Percentiles rank a stretch among this genome's conserved stretches.
phyloP scores from a whole-genome alignment of 2,113 vertebrate genomes.

The Poicephalus meyeri region DNA sequence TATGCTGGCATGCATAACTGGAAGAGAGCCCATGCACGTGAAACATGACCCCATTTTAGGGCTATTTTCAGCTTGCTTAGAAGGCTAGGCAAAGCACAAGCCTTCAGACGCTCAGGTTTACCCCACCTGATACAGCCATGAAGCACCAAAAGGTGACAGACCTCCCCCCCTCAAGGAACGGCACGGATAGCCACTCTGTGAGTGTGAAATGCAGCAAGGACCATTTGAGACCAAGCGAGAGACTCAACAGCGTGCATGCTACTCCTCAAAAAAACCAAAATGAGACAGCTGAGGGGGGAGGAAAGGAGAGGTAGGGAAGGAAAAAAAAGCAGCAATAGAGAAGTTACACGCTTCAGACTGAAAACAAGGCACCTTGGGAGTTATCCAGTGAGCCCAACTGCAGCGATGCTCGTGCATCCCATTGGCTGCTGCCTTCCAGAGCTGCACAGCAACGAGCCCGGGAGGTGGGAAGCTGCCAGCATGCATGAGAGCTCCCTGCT shows the following conservation, averaged over 20 bases:
- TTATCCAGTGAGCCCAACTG: neutral
- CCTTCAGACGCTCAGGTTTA: neutral
- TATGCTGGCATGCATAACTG: neutral
- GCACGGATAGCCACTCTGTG: rapidly evolving
- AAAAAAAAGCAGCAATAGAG: neutral
- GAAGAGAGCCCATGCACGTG: rapidly evolving
- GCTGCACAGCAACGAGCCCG: conserved; percentile 46
- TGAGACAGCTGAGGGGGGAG: neutral
- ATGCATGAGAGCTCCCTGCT: neutral
- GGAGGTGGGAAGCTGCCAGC: conserved; percentile 35
- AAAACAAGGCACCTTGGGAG: neutral
- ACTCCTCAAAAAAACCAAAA: neutral
- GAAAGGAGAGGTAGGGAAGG: neutral
- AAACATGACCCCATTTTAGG: neutral
- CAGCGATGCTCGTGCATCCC: neutral
- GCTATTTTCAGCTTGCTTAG: neutral
- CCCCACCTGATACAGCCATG: rapidly evolving
- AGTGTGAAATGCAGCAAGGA: neutral
- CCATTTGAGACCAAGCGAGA: neutral
- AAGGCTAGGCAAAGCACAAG: neutral
- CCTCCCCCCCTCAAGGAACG: rapidly evolving
- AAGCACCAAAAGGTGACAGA: neutral
- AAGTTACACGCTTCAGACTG: neutral
- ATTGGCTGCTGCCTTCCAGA: conserved; percentile 26
- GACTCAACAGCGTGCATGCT: neutral